phyloP scores from a whole-genome alignment of 2,797 vertebrate genomes.

The Ctenopoma multispine region DNA sequence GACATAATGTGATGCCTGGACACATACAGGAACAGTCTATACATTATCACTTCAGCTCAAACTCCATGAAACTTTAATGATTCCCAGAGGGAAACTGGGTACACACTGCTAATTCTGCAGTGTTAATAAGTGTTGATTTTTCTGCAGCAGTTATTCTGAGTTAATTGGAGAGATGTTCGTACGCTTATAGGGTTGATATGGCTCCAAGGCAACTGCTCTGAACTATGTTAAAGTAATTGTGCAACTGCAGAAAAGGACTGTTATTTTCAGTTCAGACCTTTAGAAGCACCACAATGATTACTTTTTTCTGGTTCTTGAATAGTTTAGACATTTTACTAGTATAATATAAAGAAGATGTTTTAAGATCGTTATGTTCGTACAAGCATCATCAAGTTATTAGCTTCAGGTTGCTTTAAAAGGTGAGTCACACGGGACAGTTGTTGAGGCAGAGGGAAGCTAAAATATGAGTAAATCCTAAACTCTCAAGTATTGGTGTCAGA shows the following conservation, averaged over 20 bases:
- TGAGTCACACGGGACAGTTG: background rate
- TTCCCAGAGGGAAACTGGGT: slow-evolving; percentile 13
- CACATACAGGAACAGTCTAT: background rate
- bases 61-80: slow-evolving; percentile 34
- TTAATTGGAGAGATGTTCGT: slow-evolving; percentile 62
- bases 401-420: background rate
- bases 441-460: background rate
- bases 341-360: background rate
- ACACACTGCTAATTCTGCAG: slow-evolving; percentile 26
- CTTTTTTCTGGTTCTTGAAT: too few species aligned
- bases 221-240: slow-evolving; percentile 31
- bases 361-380: background rate
- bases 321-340: too few species aligned
- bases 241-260: background rate
- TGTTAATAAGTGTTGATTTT: slow-evolving; percentile 53
- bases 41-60: slow-evolving; percentile 5
- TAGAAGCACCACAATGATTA: too few species aligned
- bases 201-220: slow-evolving; percentile 19
- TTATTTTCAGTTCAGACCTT: background rate
- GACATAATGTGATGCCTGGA: background rate
- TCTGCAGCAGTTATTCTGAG: slow-evolving; percentile 37
- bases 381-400: background rate
- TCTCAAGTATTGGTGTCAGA: background rate
- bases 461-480: background rate
- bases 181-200: slow-evolving; percentile 1